Conservation (phyloP, 1,140 invertebrate genomes). For the Drosophila orena region DNA sequence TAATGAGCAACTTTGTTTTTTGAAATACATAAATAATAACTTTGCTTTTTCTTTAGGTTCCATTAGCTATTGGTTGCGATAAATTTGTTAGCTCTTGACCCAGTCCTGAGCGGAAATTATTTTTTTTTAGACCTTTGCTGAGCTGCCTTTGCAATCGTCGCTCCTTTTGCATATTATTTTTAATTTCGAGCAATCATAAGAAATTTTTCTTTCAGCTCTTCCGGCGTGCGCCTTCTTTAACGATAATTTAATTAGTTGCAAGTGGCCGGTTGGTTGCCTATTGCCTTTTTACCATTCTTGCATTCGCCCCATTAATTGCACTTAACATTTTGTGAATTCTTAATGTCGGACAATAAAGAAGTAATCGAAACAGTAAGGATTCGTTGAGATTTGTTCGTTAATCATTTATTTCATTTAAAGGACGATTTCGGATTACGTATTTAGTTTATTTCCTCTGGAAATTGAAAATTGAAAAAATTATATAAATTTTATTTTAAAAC, state of each 20-base stretch:
- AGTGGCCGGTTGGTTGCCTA: conserved; percentile 46
- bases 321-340: conserved; percentile 74
- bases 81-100: conserved; percentile 17
- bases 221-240: conserved; percentile 40
- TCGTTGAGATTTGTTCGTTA: conserved; percentile 35
- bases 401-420: background rate
- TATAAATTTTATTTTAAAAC: too few relatives aligned
- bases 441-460: too few relatives aligned
- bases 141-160: conserved; percentile 16
- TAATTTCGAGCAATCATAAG: conserved; percentile 70
- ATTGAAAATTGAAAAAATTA: too few relatives aligned
- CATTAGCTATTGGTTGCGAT: conserved; percentile 38
- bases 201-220: conserved; percentile 47
- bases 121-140: conserved; percentile 56
- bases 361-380: conserved; percentile 21
- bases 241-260: conserved; percentile 78
- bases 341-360: conserved; percentile 45
- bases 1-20: conserved; percentile 1
- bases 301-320: conserved; percentile 71
- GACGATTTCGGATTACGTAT: too few relatives aligned
- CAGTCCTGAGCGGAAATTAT: conserved; percentile 59
- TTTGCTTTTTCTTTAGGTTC: conserved; percentile 14
- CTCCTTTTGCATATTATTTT: conserved; percentile 43
- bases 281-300: conserved; percentile 34
- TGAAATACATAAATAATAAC: conserved; percentile 19